phyloP scores from a whole-genome alignment of 2,888 invertebrate genomes.

The Loripinus fragilis region DNA sequence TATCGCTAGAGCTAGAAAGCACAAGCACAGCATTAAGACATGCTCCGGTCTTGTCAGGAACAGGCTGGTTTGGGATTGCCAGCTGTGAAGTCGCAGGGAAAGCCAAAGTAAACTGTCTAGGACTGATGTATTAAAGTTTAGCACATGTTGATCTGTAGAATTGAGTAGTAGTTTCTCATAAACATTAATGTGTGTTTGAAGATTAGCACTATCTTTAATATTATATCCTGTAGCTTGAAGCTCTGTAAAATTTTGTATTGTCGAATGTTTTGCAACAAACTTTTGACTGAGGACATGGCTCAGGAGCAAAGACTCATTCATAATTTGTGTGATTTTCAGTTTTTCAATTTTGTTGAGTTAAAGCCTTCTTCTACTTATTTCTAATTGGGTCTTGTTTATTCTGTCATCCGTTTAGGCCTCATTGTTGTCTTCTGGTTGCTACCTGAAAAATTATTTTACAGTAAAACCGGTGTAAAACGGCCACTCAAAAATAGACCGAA shows the following conservation, averaged over 20 bases:
- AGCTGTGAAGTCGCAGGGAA: constrained; percentile 28
- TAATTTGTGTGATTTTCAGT: background rate
- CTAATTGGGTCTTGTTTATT: no score
- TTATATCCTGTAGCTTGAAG: background rate
- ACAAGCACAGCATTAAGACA: constrained; percentile 64
- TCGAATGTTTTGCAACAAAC: background rate
- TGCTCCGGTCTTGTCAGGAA: constrained; percentile 65
- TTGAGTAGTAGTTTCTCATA: background rate
- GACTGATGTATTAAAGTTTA: constrained; percentile 11
- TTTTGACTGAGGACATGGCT: background rate
- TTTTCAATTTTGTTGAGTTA: no score
- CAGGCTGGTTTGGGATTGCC: constrained; percentile 43
- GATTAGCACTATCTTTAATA: no score
- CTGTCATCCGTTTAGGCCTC: no score
- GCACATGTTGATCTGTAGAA: background rate
- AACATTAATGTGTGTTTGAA: no score
- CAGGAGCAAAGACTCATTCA: background rate
- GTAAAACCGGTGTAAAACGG: no score
- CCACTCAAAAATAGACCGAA: no score
- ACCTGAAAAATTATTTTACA: no score
- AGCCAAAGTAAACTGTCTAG: constrained; percentile 37
- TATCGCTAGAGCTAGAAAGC: constrained; percentile 67
- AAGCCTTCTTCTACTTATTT: no score
- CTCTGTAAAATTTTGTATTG: background rate
- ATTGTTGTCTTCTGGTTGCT: no score